These are phyloP conservation scores for Mixornis gularis DNA, from an alignment of 2,113 vertebrate genomes.

Conservation along the genomic window DNA sequence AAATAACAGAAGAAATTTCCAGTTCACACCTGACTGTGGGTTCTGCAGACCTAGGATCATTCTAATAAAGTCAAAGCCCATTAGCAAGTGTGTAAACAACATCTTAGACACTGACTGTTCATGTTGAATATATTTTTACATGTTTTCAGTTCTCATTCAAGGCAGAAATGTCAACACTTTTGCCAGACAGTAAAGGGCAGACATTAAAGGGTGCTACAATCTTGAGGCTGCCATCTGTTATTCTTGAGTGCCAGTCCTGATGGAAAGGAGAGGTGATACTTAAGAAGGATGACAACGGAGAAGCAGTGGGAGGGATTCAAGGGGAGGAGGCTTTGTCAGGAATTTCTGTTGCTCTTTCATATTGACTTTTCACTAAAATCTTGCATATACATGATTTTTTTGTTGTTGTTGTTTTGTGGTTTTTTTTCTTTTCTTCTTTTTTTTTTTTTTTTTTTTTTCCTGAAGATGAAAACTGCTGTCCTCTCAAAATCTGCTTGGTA, in stretches of 20 bases:
- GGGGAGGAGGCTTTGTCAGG: constrained; percentile 23
- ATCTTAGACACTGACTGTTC: constrained; percentile 68
- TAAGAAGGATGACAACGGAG: constrained; percentile 68
- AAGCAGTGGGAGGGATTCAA: constrained; percentile 41
- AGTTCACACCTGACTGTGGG: constrained; percentile 50
- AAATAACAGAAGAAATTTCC: constrained; percentile 26
- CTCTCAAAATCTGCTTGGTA: constrained; percentile 46
- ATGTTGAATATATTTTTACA: constrained; percentile 70
- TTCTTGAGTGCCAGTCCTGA: constrained; percentile 68
- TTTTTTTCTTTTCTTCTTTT: background rate
- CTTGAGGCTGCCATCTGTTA: constrained; percentile 76
- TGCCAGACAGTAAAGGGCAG: constrained; percentile 74
- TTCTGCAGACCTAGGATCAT: constrained; percentile 49
- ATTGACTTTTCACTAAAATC: constrained; percentile 36
- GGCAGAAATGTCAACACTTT: constrained; percentile 78
- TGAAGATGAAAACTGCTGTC: constrained; percentile 30
- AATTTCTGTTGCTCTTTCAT: constrained; percentile 49
- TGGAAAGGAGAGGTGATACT: constrained; percentile 65
- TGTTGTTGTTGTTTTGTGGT: background rate
- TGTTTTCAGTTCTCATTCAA: constrained; percentile 75
- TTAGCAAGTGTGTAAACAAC: constrained; percentile 66
- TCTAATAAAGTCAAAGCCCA: constrained; percentile 64
- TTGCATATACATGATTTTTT: background rate
- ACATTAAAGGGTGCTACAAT: constrained; percentile 76
- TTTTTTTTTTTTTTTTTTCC: background rate